Evolutionary conservation across 2,113 vertebrate species (phyloP).

Genomic region (Chloebia gouldiae): DNA sequence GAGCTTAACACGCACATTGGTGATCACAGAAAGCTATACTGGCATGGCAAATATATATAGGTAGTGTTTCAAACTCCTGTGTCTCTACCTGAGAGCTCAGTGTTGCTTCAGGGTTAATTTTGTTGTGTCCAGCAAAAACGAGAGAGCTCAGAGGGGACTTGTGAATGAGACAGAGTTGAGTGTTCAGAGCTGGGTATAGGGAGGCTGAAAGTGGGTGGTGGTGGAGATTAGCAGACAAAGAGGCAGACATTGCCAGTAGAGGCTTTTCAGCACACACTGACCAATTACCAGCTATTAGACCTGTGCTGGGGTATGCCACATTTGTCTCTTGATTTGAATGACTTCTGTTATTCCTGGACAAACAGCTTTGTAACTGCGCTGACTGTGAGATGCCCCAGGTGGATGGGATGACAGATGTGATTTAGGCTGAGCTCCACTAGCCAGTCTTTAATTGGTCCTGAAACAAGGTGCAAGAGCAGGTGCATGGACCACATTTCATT

Average conservation of each 20-base stretch:
- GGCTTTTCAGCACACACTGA: rapidly evolving
- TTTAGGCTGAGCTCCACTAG: neutral
- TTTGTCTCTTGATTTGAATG: neutral
- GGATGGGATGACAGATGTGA: neutral
- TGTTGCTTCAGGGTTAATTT: neutral
- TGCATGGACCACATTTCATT: neutral
- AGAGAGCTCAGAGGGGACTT: neutral
- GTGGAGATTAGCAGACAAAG: neutral
- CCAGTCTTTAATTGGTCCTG: neutral
- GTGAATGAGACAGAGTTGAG: neutral
- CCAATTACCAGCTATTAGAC: neutral
- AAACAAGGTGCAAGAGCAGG: neutral
- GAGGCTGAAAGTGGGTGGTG: neutral
- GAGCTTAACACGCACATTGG: neutral
- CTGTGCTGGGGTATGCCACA: rapidly evolving
- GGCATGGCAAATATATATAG: neutral
- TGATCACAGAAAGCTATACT: neutral
- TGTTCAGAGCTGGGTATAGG: neutral
- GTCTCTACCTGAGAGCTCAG: neutral
- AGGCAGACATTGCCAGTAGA: neutral
- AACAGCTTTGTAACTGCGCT: neutral
- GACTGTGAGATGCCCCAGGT: neutral
- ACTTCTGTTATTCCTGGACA: neutral
- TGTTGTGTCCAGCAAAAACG: neutral
- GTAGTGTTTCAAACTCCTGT: neutral